Conservation (phyloP, 1,140 invertebrate genomes). For the Ptiloglossa arizonensis region DNA sequence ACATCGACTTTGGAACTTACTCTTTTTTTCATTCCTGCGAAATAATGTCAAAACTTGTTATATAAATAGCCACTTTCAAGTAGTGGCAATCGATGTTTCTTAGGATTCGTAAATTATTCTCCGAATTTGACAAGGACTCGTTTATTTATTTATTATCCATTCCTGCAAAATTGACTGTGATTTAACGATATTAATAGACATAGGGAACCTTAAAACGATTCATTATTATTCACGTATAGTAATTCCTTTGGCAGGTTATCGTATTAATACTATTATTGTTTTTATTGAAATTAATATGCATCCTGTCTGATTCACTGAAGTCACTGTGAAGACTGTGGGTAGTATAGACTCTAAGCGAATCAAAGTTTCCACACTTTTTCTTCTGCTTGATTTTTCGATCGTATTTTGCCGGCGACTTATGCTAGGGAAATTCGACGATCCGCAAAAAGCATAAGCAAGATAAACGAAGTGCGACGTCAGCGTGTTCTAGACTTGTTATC, state of each 20-base stretch:
- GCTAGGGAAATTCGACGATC: constrained; percentile 46
- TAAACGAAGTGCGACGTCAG: constrained; percentile 39
- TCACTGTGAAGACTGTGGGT: constrained; percentile 54
- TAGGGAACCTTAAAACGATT: constrained; percentile 55
- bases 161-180: constrained; percentile 74
- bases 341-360: constrained; percentile 33
- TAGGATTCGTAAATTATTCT: constrained; percentile 39
- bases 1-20: constrained; percentile 48
- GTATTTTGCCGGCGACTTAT: constrained; percentile 54
- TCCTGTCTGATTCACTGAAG: constrained; percentile 49
- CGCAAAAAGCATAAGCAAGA: constrained; percentile 44
- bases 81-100: neutral
- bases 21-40: constrained; percentile 52
- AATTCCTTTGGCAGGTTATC: constrained; percentile 32
- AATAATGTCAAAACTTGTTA: constrained; percentile 28
- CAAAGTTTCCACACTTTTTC: constrained; percentile 15
- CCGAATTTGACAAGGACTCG: constrained; percentile 35
- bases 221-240: constrained; percentile 38
- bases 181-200: constrained; percentile 69
- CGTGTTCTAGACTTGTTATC: constrained; percentile 41
- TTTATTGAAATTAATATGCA: constrained; percentile 43
- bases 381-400: constrained; percentile 24
- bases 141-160: constrained; percentile 67
- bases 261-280: constrained; percentile 47
- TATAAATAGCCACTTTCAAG: neutral